Percentiles rank a stretch among this genome's conserved stretches.
Evolutionary conservation across 2,888 invertebrate species (phyloP).

Genomic region (Unio delphinus): DNA sequence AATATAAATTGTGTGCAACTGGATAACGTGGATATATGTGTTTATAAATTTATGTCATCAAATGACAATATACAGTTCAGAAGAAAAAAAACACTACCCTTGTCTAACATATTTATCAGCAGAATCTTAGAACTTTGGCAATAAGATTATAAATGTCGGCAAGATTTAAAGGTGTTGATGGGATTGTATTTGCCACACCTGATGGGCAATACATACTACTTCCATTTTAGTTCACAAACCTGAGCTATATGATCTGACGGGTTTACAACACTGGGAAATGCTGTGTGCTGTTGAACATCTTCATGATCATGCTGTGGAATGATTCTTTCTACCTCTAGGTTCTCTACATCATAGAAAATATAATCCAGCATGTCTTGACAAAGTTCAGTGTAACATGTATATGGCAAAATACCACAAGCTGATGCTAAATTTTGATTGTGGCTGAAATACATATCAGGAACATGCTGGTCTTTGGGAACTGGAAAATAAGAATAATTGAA

Average conservation of each 20-base stretch:
- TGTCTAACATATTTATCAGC: too few relatives aligned
- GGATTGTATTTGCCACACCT: too few relatives aligned
- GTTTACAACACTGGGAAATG: conserved; percentile 89
- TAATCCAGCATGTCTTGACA: conserved; percentile 93
- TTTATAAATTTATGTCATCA: too few relatives aligned
- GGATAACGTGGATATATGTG: too few relatives aligned
- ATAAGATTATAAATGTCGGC: too few relatives aligned
- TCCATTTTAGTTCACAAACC: conserved; percentile 73
- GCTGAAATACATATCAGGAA: conserved; percentile 38
- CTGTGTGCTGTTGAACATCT: conserved; percentile 82
- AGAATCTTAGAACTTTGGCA: too few relatives aligned
- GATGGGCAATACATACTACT: background rate
- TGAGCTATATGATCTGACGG: conserved; percentile 96
- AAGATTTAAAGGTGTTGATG: too few relatives aligned
- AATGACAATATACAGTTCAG: too few relatives aligned
- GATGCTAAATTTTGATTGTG: conserved; percentile 81
- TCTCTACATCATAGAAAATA: conserved; percentile 83
- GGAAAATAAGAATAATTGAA: conserved; percentile 1
- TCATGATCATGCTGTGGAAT: conserved; percentile 86
- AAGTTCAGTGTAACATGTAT: conserved; percentile 86
- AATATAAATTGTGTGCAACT: too few relatives aligned
- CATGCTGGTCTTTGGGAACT: conserved; percentile 23
- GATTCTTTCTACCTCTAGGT: conserved; percentile 74
- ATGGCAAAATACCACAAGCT: conserved; percentile 87
- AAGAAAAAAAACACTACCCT: too few relatives aligned